Evolutionary conservation across 2,888 invertebrate genomes (phyloP).

Genomic region (Nymphalis c-album): DNA sequence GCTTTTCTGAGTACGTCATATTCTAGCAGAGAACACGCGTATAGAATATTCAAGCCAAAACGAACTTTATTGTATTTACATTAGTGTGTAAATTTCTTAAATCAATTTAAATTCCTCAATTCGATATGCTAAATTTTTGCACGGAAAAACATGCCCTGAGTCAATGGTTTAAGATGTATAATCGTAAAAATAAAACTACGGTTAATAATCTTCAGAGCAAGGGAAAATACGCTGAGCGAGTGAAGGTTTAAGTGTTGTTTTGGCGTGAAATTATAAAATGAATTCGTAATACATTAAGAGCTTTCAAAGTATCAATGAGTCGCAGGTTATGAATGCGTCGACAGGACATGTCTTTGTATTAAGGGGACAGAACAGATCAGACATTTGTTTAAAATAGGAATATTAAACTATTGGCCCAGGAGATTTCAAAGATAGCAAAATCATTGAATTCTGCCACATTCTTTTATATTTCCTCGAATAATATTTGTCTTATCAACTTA

Average conservation of each 20-base stretch:
- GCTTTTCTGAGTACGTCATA: conserved; percentile 38
- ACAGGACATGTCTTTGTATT: conserved; percentile 31
- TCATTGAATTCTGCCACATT: no score
- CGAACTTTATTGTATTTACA: neutral
- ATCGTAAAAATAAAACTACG: neutral
- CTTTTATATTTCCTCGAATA: no score
- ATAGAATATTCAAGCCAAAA: conserved; percentile 5
- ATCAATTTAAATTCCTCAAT: neutral
- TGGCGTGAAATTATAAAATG: neutral
- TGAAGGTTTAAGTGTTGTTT: neutral
- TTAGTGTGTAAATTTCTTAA: conserved; percentile 5
- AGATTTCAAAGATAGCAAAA: no score
- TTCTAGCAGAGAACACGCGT: conserved; percentile 5
- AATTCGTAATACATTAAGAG: conserved; percentile 19
- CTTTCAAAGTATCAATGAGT: conserved; percentile 33
- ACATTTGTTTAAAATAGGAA: neutral
- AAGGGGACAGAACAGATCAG: conserved; percentile 1
- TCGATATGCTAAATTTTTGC: conserved; percentile 9
- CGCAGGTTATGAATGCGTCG: conserved; percentile 35
- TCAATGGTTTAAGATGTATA: conserved; percentile 3
- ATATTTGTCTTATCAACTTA: no score
- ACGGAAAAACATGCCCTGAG: conserved; percentile 6
- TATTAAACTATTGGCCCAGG: neutral
- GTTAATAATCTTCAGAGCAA: neutral
- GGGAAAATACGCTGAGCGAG: conserved; percentile 3